phyloP scores from a whole-genome alignment of 2,888 invertebrate species.

The Rhagonycha lutea region DNA sequence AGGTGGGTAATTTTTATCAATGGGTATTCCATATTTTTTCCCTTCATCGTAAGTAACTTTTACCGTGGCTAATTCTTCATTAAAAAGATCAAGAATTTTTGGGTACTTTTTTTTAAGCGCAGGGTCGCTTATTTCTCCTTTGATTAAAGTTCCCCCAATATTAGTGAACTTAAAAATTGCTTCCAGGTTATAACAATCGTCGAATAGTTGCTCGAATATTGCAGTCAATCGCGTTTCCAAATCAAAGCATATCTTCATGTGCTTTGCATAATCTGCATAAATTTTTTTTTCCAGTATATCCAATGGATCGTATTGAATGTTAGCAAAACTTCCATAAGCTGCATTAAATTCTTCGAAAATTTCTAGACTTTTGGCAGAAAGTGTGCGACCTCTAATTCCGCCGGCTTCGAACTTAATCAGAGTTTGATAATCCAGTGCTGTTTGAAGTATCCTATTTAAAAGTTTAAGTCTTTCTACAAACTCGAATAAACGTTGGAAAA shows the following conservation, averaged over 20 bases:
- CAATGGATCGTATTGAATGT: slow-evolving; percentile 75
- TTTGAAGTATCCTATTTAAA: slow-evolving; percentile 72
- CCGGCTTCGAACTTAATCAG: slow-evolving; percentile 72
- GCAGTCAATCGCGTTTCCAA: slow-evolving; percentile 79
- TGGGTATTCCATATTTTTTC: slow-evolving; percentile 57
- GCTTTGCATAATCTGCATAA: slow-evolving; percentile 64
- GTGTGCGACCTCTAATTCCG: slow-evolving; percentile 49
- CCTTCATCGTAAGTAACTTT: slow-evolving; percentile 68
- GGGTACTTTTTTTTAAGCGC: slow-evolving; percentile 73
- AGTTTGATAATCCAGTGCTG: slow-evolving; percentile 81
- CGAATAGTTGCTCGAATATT: slow-evolving; percentile 79
- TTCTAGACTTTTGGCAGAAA: slow-evolving; percentile 48
- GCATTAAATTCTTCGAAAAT: slow-evolving; percentile 49
- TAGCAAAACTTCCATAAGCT: slow-evolving; percentile 53
- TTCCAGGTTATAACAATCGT: slow-evolving; percentile 74
- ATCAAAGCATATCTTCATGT: slow-evolving; percentile 66
- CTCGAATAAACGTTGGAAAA: slow-evolving; percentile 69
- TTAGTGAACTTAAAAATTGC: slow-evolving; percentile 63
- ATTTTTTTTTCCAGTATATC: slow-evolving; percentile 72
- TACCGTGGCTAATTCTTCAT: slow-evolving; percentile 66
- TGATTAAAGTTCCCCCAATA: slow-evolving; percentile 67
- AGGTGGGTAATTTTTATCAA: slow-evolving; percentile 74
- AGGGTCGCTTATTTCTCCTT: slow-evolving; percentile 73
- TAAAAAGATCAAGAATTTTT: slow-evolving; percentile 67
- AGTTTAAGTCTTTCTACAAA: slow-evolving; percentile 68